Conservation (phyloP, 2,797 vertebrate genomes). For the Enteromius unitaeniatus region DNA sequence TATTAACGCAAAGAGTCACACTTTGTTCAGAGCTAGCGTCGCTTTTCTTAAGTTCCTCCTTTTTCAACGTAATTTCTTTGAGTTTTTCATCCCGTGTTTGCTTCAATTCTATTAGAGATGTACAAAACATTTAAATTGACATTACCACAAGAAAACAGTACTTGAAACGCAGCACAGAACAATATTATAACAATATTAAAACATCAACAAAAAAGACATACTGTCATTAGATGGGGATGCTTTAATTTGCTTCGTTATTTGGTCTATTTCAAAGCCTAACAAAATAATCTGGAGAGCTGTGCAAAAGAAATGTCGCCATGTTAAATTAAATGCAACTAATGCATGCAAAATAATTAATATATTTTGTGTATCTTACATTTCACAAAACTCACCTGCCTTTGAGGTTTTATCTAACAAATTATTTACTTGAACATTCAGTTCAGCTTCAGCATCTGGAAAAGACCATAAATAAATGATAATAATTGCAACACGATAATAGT, state of each 20-base stretch:
- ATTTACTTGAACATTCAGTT: not conserved
- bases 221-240: not conserved
- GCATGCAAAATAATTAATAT: not conserved
- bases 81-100: not conserved
- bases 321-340: not conserved
- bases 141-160: not conserved
- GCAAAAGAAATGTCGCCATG: not conserved
- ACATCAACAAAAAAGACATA: not conserved
- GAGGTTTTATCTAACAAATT: not conserved
- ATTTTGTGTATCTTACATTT: not conserved
- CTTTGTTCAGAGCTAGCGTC: not conserved
- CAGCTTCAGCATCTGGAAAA: not conserved
- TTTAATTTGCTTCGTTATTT: conserved; percentile 1
- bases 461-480: not conserved
- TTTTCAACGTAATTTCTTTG: conserved; percentile 33
- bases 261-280: conserved; percentile 16
- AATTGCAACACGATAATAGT: not conserved
- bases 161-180: not conserved
- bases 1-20: not conserved
- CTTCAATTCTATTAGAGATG: conserved; percentile 23
- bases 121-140: not conserved
- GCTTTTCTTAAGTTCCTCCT: not conserved
- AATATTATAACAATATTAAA: not conserved
- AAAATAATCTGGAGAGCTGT: conserved; percentile 35
- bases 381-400: not conserved